phyloP scores from a whole-genome alignment of 2,113 vertebrate species.

The Geococcyx californianus region DNA sequence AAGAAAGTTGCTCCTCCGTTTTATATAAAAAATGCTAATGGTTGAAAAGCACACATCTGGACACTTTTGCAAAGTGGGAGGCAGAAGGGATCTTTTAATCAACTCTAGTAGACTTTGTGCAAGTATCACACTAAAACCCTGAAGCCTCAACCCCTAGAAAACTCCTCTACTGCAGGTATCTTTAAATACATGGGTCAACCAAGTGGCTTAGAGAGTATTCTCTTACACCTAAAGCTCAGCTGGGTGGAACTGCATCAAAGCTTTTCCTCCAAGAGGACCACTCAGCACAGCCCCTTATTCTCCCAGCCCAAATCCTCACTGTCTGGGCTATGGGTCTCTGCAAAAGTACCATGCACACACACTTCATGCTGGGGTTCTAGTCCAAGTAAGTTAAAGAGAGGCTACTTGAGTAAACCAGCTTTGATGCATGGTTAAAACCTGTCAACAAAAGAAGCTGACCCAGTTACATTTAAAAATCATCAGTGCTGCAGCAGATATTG shows the following conservation, averaged over 20 bases:
- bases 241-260: background rate
- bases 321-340: background rate
- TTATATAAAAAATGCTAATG: background rate
- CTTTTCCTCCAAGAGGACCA: rapidly evolving
- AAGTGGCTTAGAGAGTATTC: background rate
- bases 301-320: background rate
- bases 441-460: background rate
- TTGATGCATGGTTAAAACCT: background rate
- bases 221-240: background rate
- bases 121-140: background rate
- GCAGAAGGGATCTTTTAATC: background rate
- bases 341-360: background rate
- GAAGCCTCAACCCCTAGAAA: background rate
- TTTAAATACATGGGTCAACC: rapidly evolving
- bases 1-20: background rate
- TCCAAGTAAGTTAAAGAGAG: background rate
- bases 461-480: background rate
- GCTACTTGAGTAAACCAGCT: background rate
- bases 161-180: background rate
- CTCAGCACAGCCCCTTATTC: rapidly evolving
- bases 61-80: background rate
- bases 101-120: background rate
- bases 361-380: background rate
- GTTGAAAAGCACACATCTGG: background rate
- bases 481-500: background rate